Base-by-base conservation (phyloP, 2,113 vertebrate genomes). In the Chlorocebus sabaeus region DNA sequence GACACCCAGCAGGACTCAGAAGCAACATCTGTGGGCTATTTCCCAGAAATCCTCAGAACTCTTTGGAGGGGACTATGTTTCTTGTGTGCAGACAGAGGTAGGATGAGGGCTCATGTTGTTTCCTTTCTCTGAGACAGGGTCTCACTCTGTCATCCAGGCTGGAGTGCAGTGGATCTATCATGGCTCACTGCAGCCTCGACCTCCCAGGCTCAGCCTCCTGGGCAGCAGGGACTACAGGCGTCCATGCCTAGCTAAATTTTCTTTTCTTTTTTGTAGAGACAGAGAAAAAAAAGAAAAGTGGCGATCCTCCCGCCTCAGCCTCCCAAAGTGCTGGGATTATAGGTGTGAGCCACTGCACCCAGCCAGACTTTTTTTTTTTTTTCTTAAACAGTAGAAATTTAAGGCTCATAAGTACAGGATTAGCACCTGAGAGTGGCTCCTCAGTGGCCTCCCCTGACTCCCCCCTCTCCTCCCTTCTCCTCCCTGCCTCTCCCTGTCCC, bases 1-100 rank as follows among this genome's bases (percentile, higher is more conserved):
- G 38, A 23, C 5, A 48, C 8, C 23, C 57, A 22, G 23, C 35
- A 3, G 59, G 79, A 67, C 76, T 4, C 1, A 23, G 57, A 23
- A 67, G 16, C 79, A 35, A 16, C 79, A 43, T 32, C 30, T 3
- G 16, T 6, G 16, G 52, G 27, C 16, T 12, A 16, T 50, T 14
- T 6, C 55, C 55, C 16, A 16, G 35, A 81, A 17, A 45, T 8
- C 27, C 87, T 79, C 81, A 10, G 72, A 10, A 38, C 30, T 4
- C 4, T 16, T 6, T 8, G 59, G 30, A 32, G 6, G 8, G 40
- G 25, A 8, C 70, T 35, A 8, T 35, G 2, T 7, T 16, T 1
- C 18, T 43, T n/a, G 48, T 20, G 68, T 70, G n/a, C 11, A 35
- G 25, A 17, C 38, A 30, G 3, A 61, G 8, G 93, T 23, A 27